These are phyloP conservation scores for Laspeyria flexula DNA, from an alignment of 2,888 invertebrate genomes.

Conservation along the genomic window DNA sequence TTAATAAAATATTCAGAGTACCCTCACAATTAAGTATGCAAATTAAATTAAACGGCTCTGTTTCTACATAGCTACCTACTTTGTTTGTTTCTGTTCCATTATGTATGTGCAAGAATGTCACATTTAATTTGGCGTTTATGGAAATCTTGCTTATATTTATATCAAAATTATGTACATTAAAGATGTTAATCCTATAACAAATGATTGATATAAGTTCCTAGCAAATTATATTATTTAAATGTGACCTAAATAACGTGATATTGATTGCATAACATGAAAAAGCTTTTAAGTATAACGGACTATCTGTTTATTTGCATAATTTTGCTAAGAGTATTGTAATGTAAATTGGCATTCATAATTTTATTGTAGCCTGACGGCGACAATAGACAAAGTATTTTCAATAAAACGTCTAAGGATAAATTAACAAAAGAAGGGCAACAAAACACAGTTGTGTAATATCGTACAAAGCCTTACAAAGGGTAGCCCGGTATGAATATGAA, in stretches of 20 bases:
- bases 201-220: background rate
- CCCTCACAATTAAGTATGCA: constrained; percentile 39
- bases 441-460: constrained; percentile 69
- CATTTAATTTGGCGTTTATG: background rate
- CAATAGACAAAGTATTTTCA: constrained; percentile 37
- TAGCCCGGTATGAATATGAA: constrained; percentile 81
- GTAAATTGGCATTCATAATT: constrained; percentile 35
- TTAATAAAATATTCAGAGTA: constrained; percentile 41
- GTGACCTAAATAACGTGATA: constrained; percentile 6
- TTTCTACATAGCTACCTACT: constrained; percentile 10
- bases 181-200: background rate
- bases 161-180: background rate
- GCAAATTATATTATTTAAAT: background rate
- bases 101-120: background rate
- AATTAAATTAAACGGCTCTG: constrained; percentile 33
- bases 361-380: constrained; percentile 33
- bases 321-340: constrained; percentile 29
- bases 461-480: constrained; percentile 78
- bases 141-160: background rate
- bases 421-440: constrained; percentile 71
- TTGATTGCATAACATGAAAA: constrained; percentile 5
- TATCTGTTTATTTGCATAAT: constrained; percentile 27
- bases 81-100: constrained; percentile 2
- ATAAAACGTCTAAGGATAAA: constrained; percentile 50
- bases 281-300: constrained; percentile 16